A percentile compares a stretch with the other conserved stretches of the same genome.
Evolutionary conservation across 2,888 invertebrate genomes (phyloP).

Genomic region (Hybos culiciformis): DNA sequence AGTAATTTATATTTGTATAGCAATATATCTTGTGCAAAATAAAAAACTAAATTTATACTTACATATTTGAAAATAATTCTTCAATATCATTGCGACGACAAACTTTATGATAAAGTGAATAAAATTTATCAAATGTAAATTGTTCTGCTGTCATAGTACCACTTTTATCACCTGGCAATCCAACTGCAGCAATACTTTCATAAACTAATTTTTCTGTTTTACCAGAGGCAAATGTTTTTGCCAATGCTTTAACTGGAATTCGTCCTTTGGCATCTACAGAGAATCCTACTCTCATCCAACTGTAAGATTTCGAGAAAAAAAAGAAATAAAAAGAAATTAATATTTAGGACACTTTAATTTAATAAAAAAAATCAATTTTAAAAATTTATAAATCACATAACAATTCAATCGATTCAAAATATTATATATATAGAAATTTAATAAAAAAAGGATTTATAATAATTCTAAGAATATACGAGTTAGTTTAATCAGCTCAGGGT

Average conservation of each 20-base stretch:
- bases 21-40: too few species aligned
- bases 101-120: constrained; percentile 94
- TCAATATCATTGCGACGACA: constrained; percentile 98
- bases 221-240: constrained; percentile 97
- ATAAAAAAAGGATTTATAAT: too few species aligned
- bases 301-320: too few species aligned
- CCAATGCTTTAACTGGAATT: constrained; percentile 93
- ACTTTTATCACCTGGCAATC: constrained; percentile 87
- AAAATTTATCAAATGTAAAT: constrained; percentile 98
- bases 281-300: constrained; percentile 97
- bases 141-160: constrained; percentile 88
- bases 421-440: too few species aligned
- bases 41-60: constrained; percentile 36
- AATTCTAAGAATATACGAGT: too few species aligned
- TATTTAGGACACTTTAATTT: too few species aligned
- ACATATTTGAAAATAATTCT: constrained; percentile 92
- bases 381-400: too few species aligned
- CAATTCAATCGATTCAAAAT: too few species aligned
- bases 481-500: too few species aligned
- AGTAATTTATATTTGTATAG: neutral
- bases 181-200: constrained; percentile 87
- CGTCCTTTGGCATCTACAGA: constrained; percentile 86
- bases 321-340: too few species aligned
- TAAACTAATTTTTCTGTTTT: constrained; percentile 97
- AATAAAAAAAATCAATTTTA: too few species aligned